Percentiles rank a stretch among this genome's conserved stretches.
phyloP scores from a whole-genome alignment of 2,888 invertebrate genomes.

The Tribolium freemani region DNA sequence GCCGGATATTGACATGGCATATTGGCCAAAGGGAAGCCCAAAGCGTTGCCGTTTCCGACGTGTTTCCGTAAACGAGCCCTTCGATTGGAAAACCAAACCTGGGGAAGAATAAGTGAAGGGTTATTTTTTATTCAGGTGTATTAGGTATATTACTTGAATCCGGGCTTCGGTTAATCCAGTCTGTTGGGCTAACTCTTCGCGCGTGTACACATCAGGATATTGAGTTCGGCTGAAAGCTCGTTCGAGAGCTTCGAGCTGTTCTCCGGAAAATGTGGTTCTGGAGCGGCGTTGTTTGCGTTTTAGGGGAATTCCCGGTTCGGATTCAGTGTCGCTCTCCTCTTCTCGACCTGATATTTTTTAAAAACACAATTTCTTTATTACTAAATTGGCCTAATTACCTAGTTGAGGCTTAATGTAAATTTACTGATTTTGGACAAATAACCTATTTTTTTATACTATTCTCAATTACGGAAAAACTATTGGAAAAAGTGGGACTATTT shows the following conservation, averaged over 20 bases:
- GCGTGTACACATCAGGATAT: conserved; percentile 95
- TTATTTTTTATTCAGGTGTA: not conserved
- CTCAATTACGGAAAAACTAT: too few relatives aligned
- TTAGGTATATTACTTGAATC: conserved; percentile 74
- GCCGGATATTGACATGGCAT: conserved; percentile 61
- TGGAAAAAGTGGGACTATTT: too few relatives aligned
- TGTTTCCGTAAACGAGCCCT: conserved; percentile 94
- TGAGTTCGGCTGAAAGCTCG: conserved; percentile 92
- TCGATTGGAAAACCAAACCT: conserved; percentile 98
- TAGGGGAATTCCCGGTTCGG: conserved; percentile 90
- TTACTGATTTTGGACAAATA: too few relatives aligned
- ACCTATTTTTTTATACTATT: too few relatives aligned
- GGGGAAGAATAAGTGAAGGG: conserved; percentile 56
- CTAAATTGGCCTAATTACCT: too few relatives aligned
- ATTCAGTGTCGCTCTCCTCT: conserved; percentile 90
- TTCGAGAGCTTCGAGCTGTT: conserved; percentile 92
- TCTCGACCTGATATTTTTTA: conserved; percentile 54
- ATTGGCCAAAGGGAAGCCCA: conserved; percentile 62
- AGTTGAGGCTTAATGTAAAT: too few relatives aligned
- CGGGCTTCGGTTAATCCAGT: conserved; percentile 90
- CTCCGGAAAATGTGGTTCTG: conserved; percentile 93
- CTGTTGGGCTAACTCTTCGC: conserved; percentile 92
- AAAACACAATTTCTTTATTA: not conserved
- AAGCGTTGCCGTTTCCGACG: conserved; percentile 54
- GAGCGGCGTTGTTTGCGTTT: conserved; percentile 93